A percentile compares a stretch with the other conserved stretches of the same genome.
These are phyloP conservation scores for Epinephelus coioides DNA, from an alignment of 2,797 vertebrate genomes.

Conservation along the genomic window DNA sequence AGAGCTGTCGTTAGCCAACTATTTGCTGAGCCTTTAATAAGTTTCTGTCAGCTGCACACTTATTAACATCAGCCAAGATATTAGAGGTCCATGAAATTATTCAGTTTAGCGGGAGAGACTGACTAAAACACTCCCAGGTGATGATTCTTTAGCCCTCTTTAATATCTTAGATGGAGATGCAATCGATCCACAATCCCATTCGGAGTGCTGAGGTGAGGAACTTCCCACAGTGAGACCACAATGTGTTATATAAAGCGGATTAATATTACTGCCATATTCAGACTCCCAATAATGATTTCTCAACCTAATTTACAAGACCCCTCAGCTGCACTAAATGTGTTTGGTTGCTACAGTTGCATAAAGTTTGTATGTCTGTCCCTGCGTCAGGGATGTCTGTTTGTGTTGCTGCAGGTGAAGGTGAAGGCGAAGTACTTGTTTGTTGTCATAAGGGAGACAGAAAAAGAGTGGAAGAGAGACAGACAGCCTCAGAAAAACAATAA, in stretches of 20 bases:
- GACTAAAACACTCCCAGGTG: conserved; percentile 56
- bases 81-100: conserved; percentile 51
- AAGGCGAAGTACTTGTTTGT: neutral
- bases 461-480: neutral
- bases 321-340: conserved; percentile 23
- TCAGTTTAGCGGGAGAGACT: conserved; percentile 29
- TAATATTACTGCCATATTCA: conserved; percentile 65
- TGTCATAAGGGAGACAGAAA: neutral
- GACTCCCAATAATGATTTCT: conserved; percentile 63
- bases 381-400: neutral
- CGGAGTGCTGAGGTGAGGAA: conserved; percentile 64
- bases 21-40: conserved; percentile 60
- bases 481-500: neutral
- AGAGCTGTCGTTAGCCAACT: conserved; percentile 38
- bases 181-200: conserved; percentile 69
- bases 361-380: neutral
- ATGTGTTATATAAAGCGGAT: conserved; percentile 66
- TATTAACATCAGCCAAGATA: conserved; percentile 60
- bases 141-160: conserved; percentile 59
- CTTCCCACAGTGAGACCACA: conserved; percentile 70
- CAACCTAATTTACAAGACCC: conserved; percentile 45
- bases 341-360: neutral
- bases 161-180: conserved; percentile 73
- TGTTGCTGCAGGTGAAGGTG: neutral
- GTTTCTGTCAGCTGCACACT: conserved; percentile 46